phyloP scores from a whole-genome alignment of 2,888 invertebrate genomes.

The Ectemnius lituratus region DNA sequence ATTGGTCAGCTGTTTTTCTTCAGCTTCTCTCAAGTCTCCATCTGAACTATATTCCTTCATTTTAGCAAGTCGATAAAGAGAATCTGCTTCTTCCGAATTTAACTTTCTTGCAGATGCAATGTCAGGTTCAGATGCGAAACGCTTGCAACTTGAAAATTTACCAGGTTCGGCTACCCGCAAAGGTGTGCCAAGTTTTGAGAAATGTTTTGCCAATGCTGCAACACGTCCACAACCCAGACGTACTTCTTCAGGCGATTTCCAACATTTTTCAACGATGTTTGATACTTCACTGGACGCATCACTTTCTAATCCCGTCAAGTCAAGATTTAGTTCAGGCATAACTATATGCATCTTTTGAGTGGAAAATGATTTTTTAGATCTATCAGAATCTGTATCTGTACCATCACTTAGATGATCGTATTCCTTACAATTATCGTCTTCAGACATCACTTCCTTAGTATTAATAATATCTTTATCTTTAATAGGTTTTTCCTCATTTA shows the following conservation, averaged over 20 bases:
- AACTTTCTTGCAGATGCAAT: constrained; percentile 65
- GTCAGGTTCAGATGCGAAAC: constrained; percentile 75
- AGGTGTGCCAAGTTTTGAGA: constrained; percentile 78
- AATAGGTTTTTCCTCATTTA: neutral
- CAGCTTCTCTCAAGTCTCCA: constrained; percentile 62
- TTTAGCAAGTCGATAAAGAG: neutral
- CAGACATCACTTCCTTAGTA: neutral
- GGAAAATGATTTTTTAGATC: constrained; percentile 9
- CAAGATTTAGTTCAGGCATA: constrained; percentile 74
- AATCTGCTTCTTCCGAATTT: constrained; percentile 21
- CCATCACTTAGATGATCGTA: neutral
- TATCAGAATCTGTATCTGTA: neutral
- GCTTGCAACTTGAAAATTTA: constrained; percentile 62
- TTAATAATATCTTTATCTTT: neutral
- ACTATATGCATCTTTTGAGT: constrained; percentile 56
- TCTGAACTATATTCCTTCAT: constrained; percentile 70
- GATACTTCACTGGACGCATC: constrained; percentile 65
- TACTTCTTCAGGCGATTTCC: constrained; percentile 86
- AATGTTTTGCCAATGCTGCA: constrained; percentile 85
- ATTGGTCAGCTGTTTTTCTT: constrained; percentile 42
- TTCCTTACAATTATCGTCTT: neutral
- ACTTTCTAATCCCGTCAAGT: constrained; percentile 73
- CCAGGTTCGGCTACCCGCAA: constrained; percentile 72
- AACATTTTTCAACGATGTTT: constrained; percentile 79
- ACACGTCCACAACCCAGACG: constrained; percentile 85